Percentiles rank a stretch among this genome's conserved stretches.
Conservation (phyloP, 2,113 vertebrate genomes). For the Ameiurus melas region DNA sequence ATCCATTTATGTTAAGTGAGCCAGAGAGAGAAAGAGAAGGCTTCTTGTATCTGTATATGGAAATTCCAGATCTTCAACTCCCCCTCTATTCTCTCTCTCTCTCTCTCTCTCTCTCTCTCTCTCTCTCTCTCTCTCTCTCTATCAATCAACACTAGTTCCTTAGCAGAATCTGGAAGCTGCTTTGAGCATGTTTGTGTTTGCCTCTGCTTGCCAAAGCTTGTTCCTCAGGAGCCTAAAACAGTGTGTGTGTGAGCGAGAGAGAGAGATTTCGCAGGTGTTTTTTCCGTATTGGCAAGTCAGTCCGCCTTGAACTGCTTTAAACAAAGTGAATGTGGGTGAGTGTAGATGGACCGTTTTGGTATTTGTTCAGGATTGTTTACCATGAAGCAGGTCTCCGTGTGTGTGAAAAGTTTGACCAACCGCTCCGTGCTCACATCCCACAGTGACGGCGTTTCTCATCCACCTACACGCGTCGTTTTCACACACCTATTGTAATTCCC, state of each 20-base stretch:
- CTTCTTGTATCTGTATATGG: background rate
- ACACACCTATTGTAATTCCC: background rate
- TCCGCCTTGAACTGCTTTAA: background rate
- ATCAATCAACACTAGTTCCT: constrained; percentile 3
- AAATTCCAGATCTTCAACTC: background rate
- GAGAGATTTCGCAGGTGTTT: constrained; percentile 9
- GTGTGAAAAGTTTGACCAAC: constrained; percentile 45
- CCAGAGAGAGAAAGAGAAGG: background rate
- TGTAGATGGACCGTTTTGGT: background rate
- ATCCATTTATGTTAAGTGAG: background rate
- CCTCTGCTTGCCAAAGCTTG: background rate
- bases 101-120: background rate
- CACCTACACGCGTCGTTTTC: background rate
- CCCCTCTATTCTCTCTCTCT: background rate
- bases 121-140: background rate
- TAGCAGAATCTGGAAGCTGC: constrained; percentile 3
- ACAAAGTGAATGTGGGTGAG: background rate
- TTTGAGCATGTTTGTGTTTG: background rate
- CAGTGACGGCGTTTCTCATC: constrained; percentile 6
- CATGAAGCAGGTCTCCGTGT: constrained; percentile 3
- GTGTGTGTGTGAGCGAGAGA: background rate
- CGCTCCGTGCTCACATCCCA: constrained; percentile 42
- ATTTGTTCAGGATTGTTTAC: background rate
- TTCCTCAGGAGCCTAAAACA: background rate
- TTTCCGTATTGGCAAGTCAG: background rate